Conservation (phyloP, 1,140 invertebrate species). For the Drosophila tsacasi region DNA sequence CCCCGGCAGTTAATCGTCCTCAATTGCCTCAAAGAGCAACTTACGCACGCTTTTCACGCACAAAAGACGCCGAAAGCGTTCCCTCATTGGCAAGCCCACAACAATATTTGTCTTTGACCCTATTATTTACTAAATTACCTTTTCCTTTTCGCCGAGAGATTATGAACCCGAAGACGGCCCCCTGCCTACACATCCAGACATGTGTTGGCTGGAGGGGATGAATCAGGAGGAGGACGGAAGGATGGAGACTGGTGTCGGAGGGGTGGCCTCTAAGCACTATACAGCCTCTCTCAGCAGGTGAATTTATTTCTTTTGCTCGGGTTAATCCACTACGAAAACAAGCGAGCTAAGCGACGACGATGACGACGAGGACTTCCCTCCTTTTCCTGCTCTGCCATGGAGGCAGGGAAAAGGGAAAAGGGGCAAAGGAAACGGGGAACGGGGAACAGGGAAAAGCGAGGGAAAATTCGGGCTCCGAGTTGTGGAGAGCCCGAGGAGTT, state of each 20-base stretch:
- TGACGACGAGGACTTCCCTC: background rate
- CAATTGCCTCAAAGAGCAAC: conserved; percentile 71
- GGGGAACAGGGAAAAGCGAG: background rate
- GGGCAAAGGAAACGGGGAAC: background rate
- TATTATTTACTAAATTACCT: conserved; percentile 83
- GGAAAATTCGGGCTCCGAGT: background rate
- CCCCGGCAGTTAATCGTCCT: conserved; percentile 65
- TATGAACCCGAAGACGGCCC: conserved; percentile 40
- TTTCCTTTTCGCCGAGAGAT: conserved; percentile 60
- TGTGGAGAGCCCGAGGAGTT: conserved; percentile 59
- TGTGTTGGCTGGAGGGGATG: background rate
- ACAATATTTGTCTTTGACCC: conserved; percentile 81
- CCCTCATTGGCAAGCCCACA: conserved; percentile 64
- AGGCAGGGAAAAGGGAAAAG: conserved; percentile 1
- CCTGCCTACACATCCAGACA: conserved; percentile 16
- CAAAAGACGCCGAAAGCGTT: conserved; percentile 69
- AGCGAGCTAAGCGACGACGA: conserved; percentile 22
- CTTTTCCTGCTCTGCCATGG: background rate
- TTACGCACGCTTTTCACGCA: conserved; percentile 80
- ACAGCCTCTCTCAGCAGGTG: conserved; percentile 66
- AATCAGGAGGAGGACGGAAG: background rate
- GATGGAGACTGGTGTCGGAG: conserved; percentile 2
- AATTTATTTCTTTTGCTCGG: conserved; percentile 79
- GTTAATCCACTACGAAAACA: conserved; percentile 79
- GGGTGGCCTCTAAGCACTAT: conserved; percentile 20